Evolutionary conservation across 2,113 vertebrate genomes (phyloP).

Genomic region (Meriones unguiculatus): DNA sequence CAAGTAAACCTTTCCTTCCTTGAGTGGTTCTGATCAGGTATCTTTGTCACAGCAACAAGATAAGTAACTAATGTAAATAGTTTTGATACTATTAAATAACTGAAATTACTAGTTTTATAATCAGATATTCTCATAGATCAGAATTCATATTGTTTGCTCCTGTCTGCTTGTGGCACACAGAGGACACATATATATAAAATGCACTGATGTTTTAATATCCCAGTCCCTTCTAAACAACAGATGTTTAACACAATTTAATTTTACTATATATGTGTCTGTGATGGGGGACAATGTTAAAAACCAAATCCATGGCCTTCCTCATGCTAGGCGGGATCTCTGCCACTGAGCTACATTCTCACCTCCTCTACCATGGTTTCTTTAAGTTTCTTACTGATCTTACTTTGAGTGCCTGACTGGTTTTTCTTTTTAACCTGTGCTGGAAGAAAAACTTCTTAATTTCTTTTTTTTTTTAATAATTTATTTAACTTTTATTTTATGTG

Average conservation of each 20-base stretch:
- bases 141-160: background rate
- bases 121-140: background rate
- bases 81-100: background rate
- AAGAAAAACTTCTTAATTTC: background rate
- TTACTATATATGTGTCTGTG: background rate
- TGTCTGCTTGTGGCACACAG: background rate
- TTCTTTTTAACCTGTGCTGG: slow-evolving; percentile 26
- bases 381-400: background rate
- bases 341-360: background rate
- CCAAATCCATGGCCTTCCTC: background rate
- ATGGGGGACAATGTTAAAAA: background rate
- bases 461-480: too few relatives aligned
- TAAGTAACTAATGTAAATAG: too few relatives aligned
- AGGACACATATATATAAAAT: background rate
- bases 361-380: background rate
- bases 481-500: too few relatives aligned
- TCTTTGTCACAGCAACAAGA: background rate
- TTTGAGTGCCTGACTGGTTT: slow-evolving; percentile 24
- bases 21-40: background rate
- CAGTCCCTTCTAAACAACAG: background rate
- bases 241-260: slow-evolving; percentile 26
- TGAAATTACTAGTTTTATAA: slow-evolving; percentile 6
- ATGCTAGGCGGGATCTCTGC: background rate
- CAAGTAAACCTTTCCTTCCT: background rate
- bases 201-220: background rate